These are phyloP conservation scores for Melikaiella ostensackeni DNA, from an alignment of 2,888 invertebrate species.

Conservation along the genomic window DNA sequence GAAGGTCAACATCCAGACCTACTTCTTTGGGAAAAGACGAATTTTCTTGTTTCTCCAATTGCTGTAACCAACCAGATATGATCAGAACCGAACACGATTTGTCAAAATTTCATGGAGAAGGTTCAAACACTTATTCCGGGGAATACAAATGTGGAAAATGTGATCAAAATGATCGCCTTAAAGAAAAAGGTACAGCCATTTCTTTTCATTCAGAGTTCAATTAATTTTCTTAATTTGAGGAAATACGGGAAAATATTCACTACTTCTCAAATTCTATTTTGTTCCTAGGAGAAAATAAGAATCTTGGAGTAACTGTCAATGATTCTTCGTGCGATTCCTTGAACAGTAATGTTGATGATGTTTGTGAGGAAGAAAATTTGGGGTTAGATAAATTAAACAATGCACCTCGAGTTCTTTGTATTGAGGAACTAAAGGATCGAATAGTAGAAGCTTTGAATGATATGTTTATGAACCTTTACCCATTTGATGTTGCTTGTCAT, in stretches of 20 bases:
- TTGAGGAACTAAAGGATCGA: slow-evolving; percentile 18
- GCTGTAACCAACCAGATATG: background rate
- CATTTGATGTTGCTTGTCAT: slow-evolving; percentile 24
- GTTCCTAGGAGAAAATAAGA: background rate
- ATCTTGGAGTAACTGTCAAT: background rate
- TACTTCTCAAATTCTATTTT: background rate
- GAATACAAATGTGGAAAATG: background rate
- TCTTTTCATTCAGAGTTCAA: too few relatives aligned
- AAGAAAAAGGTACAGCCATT: background rate
- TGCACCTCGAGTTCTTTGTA: background rate
- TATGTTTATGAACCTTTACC: slow-evolving; percentile 16
- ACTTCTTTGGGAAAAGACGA: background rate
- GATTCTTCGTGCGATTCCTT: background rate
- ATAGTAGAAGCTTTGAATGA: slow-evolving; percentile 20
- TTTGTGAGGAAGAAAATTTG: background rate
- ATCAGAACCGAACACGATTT: background rate
- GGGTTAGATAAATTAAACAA: background rate
- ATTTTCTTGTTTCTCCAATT: slow-evolving; percentile 5
- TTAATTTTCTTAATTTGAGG: background rate
- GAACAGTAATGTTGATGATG: background rate
- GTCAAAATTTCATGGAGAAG: background rate
- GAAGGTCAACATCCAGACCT: slow-evolving; percentile 26
- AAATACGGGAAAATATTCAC: background rate
- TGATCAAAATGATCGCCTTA: background rate
- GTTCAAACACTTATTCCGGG: background rate